phyloP scores from a whole-genome alignment of 2,888 invertebrate genomes.

The Malthinus flaveolus region DNA sequence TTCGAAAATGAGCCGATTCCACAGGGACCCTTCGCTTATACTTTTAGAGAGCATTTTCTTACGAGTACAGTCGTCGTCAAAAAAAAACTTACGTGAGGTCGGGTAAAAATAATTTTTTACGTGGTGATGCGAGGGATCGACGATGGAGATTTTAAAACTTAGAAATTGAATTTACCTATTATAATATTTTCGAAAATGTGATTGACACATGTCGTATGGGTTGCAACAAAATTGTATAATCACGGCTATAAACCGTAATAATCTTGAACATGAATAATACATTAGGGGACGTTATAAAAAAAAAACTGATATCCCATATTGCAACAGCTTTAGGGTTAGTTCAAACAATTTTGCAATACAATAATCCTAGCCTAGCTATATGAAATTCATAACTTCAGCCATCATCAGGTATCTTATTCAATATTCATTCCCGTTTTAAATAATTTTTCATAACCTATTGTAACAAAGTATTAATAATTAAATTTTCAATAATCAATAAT shows the following conservation, averaged over 20 bases:
- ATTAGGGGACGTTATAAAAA: slow-evolving; percentile 12
- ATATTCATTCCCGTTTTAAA: too few species aligned
- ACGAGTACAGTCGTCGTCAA: slow-evolving; percentile 1
- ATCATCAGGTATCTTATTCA: too few species aligned
- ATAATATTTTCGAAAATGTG: slow-evolving; percentile 5
- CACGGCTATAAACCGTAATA: slow-evolving; percentile 18
- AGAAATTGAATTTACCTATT: slow-evolving; percentile 10
- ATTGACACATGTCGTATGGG: slow-evolving; percentile 25
- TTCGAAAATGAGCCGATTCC: slow-evolving; percentile 50
- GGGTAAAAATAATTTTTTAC: not conserved
- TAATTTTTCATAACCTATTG: too few species aligned
- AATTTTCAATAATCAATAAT: not conserved
- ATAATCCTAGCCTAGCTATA: not conserved
- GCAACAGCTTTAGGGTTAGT: slow-evolving; percentile 10
- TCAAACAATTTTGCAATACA: not conserved
- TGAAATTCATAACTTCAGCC: slow-evolving; percentile 2
- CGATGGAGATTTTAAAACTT: not conserved
- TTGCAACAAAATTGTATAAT: slow-evolving; percentile 20
- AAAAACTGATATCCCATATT: slow-evolving; percentile 9
- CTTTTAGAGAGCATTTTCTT: not conserved
- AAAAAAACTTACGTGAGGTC: not conserved
- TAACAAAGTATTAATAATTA: too few species aligned
- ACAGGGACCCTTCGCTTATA: slow-evolving; percentile 40
- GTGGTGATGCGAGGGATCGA: not conserved
- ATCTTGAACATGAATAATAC: slow-evolving; percentile 20